Conservation (phyloP, 2,797 vertebrate species). For the Pristis pectinata region DNA sequence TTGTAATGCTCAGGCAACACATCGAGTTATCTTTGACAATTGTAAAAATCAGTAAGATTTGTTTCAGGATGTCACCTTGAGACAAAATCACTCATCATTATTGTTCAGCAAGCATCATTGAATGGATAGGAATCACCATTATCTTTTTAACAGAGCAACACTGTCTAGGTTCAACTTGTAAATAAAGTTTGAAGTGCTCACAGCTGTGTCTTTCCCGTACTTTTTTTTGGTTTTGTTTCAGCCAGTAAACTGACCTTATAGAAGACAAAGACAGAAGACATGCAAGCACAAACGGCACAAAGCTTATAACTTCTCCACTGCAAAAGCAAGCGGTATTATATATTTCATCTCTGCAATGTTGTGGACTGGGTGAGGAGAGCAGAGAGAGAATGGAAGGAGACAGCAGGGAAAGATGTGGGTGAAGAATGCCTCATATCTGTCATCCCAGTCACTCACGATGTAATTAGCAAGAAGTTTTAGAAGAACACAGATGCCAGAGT, state of each 20-base stretch:
- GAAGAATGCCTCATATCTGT: not conserved
- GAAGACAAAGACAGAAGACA: not conserved
- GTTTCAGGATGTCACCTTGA: not conserved
- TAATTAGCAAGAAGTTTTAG: not conserved
- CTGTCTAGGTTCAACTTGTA: not conserved
- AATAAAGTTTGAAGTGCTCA: not conserved
- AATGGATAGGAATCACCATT: not conserved
- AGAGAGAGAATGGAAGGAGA: not conserved
- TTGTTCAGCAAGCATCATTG: not conserved
- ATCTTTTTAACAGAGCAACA: not conserved
- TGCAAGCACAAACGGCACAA: not conserved
- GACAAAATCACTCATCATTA: not conserved
- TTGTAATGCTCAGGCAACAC: not conserved
- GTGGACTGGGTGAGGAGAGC: not conserved
- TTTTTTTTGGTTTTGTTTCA: not conserved
- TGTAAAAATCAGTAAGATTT: not conserved
- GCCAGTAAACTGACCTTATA: not conserved
- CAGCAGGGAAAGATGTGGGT: not conserved
- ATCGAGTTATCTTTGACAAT: not conserved
- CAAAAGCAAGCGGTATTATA: not conserved
- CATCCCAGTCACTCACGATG: not conserved
- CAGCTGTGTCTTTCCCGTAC: not conserved
- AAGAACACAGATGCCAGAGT: not conserved
- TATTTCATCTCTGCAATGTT: constrained; percentile 3
- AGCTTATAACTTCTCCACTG: not conserved